Base-by-base conservation (phyloP, 1,140 invertebrate genomes). In the Diabrotica virgifera region DNA sequence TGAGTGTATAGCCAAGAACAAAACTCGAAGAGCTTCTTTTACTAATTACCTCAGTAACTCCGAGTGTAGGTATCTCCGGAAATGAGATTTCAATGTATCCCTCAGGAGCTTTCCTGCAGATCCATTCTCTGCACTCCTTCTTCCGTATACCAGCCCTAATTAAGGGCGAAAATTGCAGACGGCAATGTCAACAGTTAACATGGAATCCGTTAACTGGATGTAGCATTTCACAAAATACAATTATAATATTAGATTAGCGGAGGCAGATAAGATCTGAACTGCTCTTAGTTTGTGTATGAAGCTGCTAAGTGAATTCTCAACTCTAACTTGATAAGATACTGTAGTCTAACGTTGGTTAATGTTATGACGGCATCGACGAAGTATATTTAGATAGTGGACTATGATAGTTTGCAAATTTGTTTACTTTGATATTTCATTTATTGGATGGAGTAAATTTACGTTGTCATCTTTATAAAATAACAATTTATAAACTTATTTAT, bases 41-140 rank as follows among this genome's bases (percentile, higher is more conserved):
- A 62, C 73, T 76, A 76, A 76, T 76, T 76, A 75, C 67, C 64
- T 51, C 51, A 59, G 69, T 64, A 59, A 67, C 65, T 62, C 65
- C 53, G 65, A 64, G 68, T 61, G 56, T 70, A 67, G 61, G 61
- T 65, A 68, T 63, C 65, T 73, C 68, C 71, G 73, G 73, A 74
- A 77, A 76, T 77, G 75, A 77, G 76, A 76, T 76, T 76, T 75
- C 75, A 67, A 77, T 75, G 76, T 76, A 75, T 76, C 76, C 76
- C 75, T 73, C 64, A 77, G 76, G 75, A 76, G 69, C 69, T 70
- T 67, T 72, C 57, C 56, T 10, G 40, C n/a, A 46, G 40, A 46
- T 46, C 59, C 63, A 62, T 35, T 62, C 63, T 24, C 24, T 56
- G 9, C 6, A 52, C 52, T 38, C 35, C 57, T 13, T 46, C 38